Percentiles rank a stretch among this genome's conserved stretches.
Evolutionary conservation across 2,797 vertebrate genomes (phyloP).

Genomic region (Alauda arvensis): DNA sequence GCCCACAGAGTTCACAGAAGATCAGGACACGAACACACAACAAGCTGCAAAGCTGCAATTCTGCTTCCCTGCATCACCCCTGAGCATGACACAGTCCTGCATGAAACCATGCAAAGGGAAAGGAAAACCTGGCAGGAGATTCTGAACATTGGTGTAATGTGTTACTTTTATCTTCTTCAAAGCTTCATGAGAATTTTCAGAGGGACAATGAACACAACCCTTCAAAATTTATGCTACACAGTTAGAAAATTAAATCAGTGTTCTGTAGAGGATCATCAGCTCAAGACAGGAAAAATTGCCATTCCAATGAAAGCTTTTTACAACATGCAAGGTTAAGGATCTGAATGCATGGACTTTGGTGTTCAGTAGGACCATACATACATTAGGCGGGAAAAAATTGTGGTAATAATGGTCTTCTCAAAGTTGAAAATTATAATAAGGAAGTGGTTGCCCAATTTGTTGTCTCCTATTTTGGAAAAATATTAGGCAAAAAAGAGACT

Average conservation of each 20-base stretch:
- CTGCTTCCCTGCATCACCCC: background rate
- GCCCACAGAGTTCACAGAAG: background rate
- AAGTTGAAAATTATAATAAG: background rate
- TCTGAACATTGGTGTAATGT: accelerated
- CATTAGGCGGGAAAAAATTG: background rate
- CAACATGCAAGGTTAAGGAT: background rate
- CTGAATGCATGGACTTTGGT: background rate
- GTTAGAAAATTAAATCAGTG: background rate
- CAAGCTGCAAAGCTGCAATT: background rate
- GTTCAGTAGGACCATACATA: background rate
- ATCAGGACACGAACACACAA: background rate
- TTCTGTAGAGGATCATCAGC: background rate
- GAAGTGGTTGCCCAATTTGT: background rate
- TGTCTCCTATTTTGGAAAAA: background rate
- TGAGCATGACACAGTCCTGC: background rate
- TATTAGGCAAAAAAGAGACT: background rate
- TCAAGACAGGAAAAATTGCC: background rate
- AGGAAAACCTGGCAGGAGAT: background rate
- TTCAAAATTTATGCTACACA: background rate
- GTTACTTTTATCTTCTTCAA: background rate
- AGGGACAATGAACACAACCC: background rate
- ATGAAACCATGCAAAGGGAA: background rate
- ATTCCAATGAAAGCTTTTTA: background rate
- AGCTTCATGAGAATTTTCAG: background rate
- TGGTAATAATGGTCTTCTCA: background rate